A percentile compares a stretch with the other conserved stretches of the same genome.
These are phyloP conservation scores for Corythucha ciliata DNA, from an alignment of 2,888 invertebrate species.

Conservation along the genomic window DNA sequence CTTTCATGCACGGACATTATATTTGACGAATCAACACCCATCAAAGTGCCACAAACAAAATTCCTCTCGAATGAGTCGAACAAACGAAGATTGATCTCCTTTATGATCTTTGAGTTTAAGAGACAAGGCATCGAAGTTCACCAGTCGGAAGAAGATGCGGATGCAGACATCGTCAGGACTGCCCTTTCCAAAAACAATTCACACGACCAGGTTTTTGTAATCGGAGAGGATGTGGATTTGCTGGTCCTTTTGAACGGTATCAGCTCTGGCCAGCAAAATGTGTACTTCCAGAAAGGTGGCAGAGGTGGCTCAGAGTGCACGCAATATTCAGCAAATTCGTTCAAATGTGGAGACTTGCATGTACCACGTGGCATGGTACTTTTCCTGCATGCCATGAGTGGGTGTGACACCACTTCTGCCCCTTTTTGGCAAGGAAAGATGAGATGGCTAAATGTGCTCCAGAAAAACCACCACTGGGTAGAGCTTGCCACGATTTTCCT, in stretches of 20 bases:
- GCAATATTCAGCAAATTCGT: background rate
- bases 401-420: slow-evolving; percentile 9
- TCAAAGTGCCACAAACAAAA: slow-evolving; percentile 1
- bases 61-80: slow-evolving; percentile 1
- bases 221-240: slow-evolving; percentile 1
- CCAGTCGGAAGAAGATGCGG: background rate
- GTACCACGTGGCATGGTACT: too few species aligned
- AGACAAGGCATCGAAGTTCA: background rate
- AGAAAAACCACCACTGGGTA: background rate
- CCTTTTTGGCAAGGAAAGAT: slow-evolving; percentile 8
- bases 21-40: slow-evolving; percentile 1
- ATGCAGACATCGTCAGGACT: background rate
- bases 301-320: slow-evolving; percentile 2
- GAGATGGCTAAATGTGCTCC: background rate
- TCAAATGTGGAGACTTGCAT: slow-evolving; percentile 4
- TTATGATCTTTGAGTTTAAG: background rate
- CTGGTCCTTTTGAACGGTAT: slow-evolving; percentile 4
- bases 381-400: slow-evolving; percentile 9
- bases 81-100: background rate
- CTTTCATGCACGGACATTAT: too few species aligned
- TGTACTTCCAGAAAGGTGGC: slow-evolving; percentile 5
- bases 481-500: slow-evolving; percentile 1
- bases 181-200: background rate
- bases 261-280: background rate
- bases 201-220: slow-evolving; percentile 1